Evolutionary conservation across 2,113 vertebrate genomes (phyloP).

Genomic region (Cyanocitta stelleri): DNA sequence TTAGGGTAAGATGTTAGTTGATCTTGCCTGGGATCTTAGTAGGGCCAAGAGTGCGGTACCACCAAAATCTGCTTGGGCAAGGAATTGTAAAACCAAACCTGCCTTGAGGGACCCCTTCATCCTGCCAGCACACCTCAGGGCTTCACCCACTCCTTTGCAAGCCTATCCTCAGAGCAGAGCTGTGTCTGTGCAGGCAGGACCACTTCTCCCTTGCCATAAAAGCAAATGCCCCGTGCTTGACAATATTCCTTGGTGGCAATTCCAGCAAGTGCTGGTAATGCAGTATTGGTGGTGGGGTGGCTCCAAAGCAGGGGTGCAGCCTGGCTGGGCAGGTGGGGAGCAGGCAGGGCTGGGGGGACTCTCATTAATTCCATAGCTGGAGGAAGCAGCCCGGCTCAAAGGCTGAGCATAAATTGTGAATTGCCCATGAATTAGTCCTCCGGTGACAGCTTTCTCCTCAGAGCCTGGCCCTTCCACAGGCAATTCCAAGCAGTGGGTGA

Average conservation of each 20-base stretch:
- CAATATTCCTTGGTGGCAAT: neutral
- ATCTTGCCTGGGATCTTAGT: neutral
- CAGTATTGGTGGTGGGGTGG: neutral
- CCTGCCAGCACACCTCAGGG: neutral
- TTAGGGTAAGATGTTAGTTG: neutral
- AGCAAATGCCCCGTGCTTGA: neutral
- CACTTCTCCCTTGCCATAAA: neutral
- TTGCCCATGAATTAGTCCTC: neutral
- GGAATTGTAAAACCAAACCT: neutral
- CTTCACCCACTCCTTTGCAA: neutral
- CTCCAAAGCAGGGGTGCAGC: neutral
- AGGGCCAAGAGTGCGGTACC: neutral
- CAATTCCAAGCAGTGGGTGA: neutral
- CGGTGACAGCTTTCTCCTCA: neutral
- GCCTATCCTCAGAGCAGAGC: neutral
- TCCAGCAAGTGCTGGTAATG: neutral
- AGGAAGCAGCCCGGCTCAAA: neutral
- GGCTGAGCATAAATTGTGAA: neutral
- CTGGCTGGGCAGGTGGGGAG: neutral
- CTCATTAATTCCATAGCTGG: neutral
- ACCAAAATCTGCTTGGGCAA: neutral
- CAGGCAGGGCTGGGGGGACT: neutral
- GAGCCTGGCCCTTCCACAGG: neutral
- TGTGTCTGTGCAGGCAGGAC: neutral
- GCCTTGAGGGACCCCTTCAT: rapidly evolving